Base-by-base conservation (phyloP, 2,113 vertebrate species). In the Corvus hawaiiensis region DNA sequence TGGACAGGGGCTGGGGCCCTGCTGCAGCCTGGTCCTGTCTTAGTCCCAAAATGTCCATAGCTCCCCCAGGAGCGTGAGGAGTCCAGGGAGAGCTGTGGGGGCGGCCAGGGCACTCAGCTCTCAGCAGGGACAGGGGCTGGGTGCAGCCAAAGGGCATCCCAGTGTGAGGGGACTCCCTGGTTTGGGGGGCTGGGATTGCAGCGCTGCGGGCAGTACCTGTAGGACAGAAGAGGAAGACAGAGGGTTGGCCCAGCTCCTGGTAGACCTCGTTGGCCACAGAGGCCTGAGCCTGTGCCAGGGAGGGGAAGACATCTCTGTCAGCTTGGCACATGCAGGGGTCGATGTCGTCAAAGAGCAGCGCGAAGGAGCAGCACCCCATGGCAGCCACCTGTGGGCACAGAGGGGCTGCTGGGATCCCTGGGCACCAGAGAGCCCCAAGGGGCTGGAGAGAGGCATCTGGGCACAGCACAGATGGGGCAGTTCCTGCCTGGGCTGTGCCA, bases 241-340 rank as follows among this genome's bases (percentile, higher is more conserved):
- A 92, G 9, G 99, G 99, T 48, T 99, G 98, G 72, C 98, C 98
- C 89, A 99, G 91, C 94, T 98, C 98, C 76, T 48, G 97, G 89
- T 98, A 99, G 43, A 98, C 97, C 95, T 99, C 98, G 83, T 99
- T 99, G 89, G 98, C 98, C 92, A 99, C 97, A 32, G 97, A 98
- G 81, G 98, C 98, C 97, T 99, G 98, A 91, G 98, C 99, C 20
- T 99, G 98, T 2, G 98, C 98, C 59, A 99, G 98, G 48, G 99
- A 98, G 78, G 98, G 97, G 94, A 99, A 99, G 97, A 97, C 93
- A 17, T 98, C 98, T 56, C 98, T 98, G 98, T 99, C 98, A 6
- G 98, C 98, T 89, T 98, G 98, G 96, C 98, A 99, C 98, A 99
- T 97, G 96, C 98, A 98, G 94, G 98, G 98, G 93, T 99, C 98